Percentiles rank a stretch among this genome's conserved stretches.
Conservation (phyloP, 2,888 invertebrate species). For the Argyresthia goedartella region DNA sequence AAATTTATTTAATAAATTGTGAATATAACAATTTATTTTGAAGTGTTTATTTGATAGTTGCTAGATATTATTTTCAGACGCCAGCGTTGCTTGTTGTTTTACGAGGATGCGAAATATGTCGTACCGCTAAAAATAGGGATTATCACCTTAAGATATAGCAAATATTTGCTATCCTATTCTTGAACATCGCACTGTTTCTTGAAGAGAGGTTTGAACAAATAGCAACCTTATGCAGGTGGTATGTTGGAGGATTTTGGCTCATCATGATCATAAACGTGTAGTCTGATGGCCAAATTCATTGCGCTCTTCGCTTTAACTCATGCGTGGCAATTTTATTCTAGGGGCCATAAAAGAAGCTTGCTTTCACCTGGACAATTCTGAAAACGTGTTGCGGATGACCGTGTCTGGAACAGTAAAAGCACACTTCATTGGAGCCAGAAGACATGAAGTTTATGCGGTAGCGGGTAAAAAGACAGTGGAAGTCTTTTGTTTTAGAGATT, state of each 20-base stretch:
- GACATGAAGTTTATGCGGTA: slow-evolving; percentile 16
- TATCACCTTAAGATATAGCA: slow-evolving; percentile 58
- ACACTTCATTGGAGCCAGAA: no score
- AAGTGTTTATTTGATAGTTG: no score
- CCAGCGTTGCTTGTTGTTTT: slow-evolving; percentile 53
- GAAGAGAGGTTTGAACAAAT: slow-evolving; percentile 25
- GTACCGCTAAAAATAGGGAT: slow-evolving; percentile 43
- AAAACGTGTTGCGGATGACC: slow-evolving; percentile 12
- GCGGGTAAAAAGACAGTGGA: background rate
- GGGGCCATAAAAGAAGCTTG: slow-evolving; percentile 41
- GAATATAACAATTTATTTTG: no score
- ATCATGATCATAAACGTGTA: background rate
- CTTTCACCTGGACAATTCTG: slow-evolving; percentile 36
- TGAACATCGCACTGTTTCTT: slow-evolving; percentile 25
- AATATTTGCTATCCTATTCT: slow-evolving; percentile 39
- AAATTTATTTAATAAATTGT: no score
- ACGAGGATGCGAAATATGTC: slow-evolving; percentile 52
- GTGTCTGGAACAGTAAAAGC: slow-evolving; percentile 4
- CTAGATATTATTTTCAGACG: no score
- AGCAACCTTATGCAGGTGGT: slow-evolving; percentile 11
- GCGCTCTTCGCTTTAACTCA: slow-evolving; percentile 15
- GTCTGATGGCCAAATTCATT: background rate
- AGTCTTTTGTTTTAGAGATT: background rate
- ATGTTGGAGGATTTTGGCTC: background rate
- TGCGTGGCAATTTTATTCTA: slow-evolving; percentile 47